phyloP scores from a whole-genome alignment of 2,113 vertebrate species.

The Oryctolagus cuniculus region DNA sequence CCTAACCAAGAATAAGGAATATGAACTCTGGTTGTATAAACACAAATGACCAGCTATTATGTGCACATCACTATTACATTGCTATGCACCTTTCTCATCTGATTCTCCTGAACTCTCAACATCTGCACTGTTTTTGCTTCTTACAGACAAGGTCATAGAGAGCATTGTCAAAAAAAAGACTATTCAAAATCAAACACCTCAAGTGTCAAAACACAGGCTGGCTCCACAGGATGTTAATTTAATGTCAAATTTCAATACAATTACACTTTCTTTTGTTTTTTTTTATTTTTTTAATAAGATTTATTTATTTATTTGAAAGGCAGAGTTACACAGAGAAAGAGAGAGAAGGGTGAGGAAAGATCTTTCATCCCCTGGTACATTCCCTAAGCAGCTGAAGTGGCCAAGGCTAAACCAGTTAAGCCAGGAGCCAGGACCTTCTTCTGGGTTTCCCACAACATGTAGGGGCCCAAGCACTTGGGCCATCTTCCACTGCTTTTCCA shows the following conservation, averaged over 20 bases:
- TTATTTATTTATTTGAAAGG: too few relatives aligned
- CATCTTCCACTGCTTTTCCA: too few relatives aligned
- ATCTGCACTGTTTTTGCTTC: neutral
- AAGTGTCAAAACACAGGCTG: neutral
- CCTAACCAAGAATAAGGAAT: neutral
- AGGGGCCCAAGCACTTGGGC: too few relatives aligned
- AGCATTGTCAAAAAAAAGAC: neutral
- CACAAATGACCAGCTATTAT: neutral
- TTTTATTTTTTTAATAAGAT: too few relatives aligned
- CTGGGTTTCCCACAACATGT: too few relatives aligned
- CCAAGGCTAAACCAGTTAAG: too few relatives aligned
- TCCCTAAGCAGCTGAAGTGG: too few relatives aligned
- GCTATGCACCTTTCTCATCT: neutral
- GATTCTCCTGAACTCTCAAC: neutral
- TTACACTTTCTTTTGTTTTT: neutral
- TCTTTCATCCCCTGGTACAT: too few relatives aligned
- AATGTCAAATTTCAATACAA: neutral
- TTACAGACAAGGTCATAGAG: neutral
- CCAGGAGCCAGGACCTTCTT: too few relatives aligned
- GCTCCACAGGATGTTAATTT: neutral
- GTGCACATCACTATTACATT: rapidly evolving
- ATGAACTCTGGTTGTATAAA: neutral
- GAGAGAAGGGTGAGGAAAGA: too few relatives aligned
- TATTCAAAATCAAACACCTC: neutral
- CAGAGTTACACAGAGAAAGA: too few relatives aligned